Base-by-base conservation (phyloP, 2,888 invertebrate genomes). In the Hartigia nigra region DNA sequence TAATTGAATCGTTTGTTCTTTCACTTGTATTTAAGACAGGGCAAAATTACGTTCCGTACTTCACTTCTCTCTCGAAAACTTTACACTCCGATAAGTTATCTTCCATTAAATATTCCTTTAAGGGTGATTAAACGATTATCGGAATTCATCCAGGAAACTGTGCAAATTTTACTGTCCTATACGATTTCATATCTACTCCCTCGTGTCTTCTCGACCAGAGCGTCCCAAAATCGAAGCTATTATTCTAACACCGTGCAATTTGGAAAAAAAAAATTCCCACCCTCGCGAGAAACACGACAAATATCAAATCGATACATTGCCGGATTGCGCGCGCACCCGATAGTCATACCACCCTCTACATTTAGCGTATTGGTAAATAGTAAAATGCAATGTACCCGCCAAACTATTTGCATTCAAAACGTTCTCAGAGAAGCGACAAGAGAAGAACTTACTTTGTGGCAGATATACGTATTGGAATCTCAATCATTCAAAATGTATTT, bases 251-350 rank as follows among this genome's bases (percentile, higher is more conserved):
- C 14, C 69, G 36, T 76, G 75, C 37, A 79, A 82, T 82, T 82
- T 80, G 79, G 82, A 80, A 84, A 82, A 79, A 76, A 82, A 82
- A 80, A 81, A 81, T 78, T 76, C 77, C 75, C 55, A 55, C 77
- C 55, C 81, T 77, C 79, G 81, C 81, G 85, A 79, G 82, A 81
- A 87, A 86, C 84, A 83, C 86, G 86, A 85, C 85, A 87, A 86
- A 87, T 87, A 86, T 87, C 87, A 84, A 86, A 87, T 86, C 87
- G 87, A 86, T 86, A 86, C 83, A 86, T 81, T 81, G 83, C 74
- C 76, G 35, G 34, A 79, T 37, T 85, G 86, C 86, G 86, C 87
- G 87, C 86, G 86, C 86, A 87, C 37, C 81, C 76, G 78, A 86
- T 85, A 81, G 78, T 79, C 76, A 79, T 81, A 74, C 78, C 77